Evolutionary conservation across 1,140 invertebrate species (phyloP).

Genomic region (Pseudobourletiella spinata): DNA sequence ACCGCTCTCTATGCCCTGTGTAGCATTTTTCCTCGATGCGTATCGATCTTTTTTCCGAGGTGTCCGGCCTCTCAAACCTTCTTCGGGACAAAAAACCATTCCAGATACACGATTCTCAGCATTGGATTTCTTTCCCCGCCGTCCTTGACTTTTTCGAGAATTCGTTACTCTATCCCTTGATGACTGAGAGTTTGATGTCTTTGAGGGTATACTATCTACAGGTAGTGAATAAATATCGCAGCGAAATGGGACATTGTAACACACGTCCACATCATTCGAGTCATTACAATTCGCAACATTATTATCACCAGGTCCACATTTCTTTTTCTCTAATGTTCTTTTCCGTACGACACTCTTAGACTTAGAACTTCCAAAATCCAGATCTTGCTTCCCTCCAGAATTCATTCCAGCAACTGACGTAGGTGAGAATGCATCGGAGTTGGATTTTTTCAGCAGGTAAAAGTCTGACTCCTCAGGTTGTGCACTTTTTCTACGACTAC

Average conservation of each 20-base stretch:
- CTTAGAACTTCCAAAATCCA: background rate
- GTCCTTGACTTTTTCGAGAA: too few species aligned
- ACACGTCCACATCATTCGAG: slow-evolving; percentile 10
- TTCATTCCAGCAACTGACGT: background rate
- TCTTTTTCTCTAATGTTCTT: background rate
- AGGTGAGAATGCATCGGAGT: background rate
- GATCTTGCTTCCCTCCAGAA: background rate
- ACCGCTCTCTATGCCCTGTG: too few species aligned
- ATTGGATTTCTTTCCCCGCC: too few species aligned
- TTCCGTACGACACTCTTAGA: background rate
- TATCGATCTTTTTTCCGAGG: too few species aligned
- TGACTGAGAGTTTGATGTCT: too few species aligned
- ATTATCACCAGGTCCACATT: background rate
- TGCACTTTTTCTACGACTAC: background rate
- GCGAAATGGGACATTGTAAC: slow-evolving; percentile 71
- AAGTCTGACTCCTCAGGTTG: background rate
- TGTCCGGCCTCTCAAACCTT: too few species aligned
- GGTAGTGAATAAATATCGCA: slow-evolving; percentile 77
- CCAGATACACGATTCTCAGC: too few species aligned
- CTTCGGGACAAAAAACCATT: too few species aligned
- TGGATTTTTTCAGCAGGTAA: background rate
- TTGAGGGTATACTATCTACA: slow-evolving; percentile 60
- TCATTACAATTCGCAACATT: background rate
- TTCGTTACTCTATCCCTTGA: too few species aligned
- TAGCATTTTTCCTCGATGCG: too few species aligned